Conservation (phyloP, 2,113 vertebrate genomes). For the Ictidomys tridecemlineatus region DNA sequence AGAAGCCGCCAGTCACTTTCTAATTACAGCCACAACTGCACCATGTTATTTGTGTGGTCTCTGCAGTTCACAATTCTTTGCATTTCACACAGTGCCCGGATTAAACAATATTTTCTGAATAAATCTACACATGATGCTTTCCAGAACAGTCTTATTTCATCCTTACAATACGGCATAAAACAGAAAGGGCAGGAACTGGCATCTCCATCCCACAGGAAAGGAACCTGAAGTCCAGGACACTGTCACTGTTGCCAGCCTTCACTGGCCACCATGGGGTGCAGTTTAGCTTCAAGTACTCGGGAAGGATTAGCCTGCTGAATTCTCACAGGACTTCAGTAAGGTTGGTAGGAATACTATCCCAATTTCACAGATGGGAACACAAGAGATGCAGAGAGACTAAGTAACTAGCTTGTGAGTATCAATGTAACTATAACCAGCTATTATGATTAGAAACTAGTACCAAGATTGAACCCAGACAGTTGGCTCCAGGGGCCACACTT, state of each 20-base stretch:
- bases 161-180: neutral
- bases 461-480: neutral
- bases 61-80: neutral
- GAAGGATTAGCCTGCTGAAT: neutral
- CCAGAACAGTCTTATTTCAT: neutral
- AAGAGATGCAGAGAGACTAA: neutral
- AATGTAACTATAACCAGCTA: neutral
- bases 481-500: no score
- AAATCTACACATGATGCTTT: neutral
- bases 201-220: neutral
- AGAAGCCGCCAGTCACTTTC: neutral
- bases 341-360: accelerated
- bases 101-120: neutral
- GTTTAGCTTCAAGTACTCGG: accelerated
- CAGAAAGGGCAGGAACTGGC: no score
- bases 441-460: neutral
- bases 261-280: accelerated
- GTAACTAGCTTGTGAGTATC: neutral
- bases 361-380: neutral
- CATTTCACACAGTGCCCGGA: accelerated
- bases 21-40: neutral
- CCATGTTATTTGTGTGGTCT: accelerated
- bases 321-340: neutral
- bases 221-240: accelerated
- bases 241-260: accelerated